Percentiles rank a stretch among this genome's conserved stretches.
These are phyloP conservation scores for Oryzias melastigma DNA, from an alignment of 2,113 vertebrate species.

Conservation along the genomic window DNA sequence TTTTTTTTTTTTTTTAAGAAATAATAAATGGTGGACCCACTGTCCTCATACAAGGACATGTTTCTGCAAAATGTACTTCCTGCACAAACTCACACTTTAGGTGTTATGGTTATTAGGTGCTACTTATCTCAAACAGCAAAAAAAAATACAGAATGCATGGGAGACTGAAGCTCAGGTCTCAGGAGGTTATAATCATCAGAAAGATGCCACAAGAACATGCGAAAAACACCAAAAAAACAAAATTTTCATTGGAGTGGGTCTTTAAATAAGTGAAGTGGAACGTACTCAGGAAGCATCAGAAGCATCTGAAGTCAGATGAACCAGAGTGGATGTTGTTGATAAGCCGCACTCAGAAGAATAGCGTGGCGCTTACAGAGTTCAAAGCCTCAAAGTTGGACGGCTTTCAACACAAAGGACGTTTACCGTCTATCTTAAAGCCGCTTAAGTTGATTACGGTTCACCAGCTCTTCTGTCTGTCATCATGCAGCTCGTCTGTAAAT, in stretches of 20 bases:
- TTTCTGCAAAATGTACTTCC: too few species aligned
- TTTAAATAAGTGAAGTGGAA: slow-evolving; percentile 35
- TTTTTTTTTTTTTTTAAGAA: too few species aligned
- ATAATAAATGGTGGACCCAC: too few species aligned
- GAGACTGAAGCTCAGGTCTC: too few species aligned
- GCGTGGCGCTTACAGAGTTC: slow-evolving; percentile 52
- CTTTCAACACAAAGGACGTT: slow-evolving; percentile 29
- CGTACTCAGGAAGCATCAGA: slow-evolving; percentile 38
- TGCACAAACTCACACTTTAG: too few species aligned
- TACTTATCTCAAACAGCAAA: too few species aligned
- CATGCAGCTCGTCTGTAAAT: slow-evolving; percentile 40
- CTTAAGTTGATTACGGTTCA: slow-evolving; percentile 52
- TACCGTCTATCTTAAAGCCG: slow-evolving; percentile 36
- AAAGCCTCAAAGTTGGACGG: slow-evolving; percentile 40
- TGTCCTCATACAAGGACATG: too few species aligned
- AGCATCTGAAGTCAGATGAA: slow-evolving; percentile 37
- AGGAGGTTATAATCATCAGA: too few species aligned
- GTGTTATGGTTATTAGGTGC: too few species aligned
- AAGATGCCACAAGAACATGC: too few species aligned
- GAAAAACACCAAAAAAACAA: too few species aligned
- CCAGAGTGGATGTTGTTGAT: slow-evolving; percentile 23
- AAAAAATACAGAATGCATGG: too few species aligned
- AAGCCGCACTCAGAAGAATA: slow-evolving; percentile 25
- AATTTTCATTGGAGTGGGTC: neutral
- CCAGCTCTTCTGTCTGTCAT: slow-evolving; percentile 43